Evolutionary conservation across 2,113 vertebrate species (phyloP), one percentile per base, ranked within the genome.

Genomic region (Rhineura floridana): DNA sequence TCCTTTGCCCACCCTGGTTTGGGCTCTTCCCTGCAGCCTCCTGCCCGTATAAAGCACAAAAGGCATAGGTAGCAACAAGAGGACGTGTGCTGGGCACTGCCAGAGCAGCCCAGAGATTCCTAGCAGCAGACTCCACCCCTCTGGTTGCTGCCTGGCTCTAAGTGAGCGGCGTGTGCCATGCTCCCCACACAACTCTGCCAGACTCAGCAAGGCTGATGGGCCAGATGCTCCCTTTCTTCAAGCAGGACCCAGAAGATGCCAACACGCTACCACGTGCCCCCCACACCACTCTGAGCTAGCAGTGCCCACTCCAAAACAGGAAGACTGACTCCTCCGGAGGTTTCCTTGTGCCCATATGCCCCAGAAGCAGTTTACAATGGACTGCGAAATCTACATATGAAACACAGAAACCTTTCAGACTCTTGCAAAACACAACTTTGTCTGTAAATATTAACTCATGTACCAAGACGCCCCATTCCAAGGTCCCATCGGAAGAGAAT

Each of bases 401-500:
- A 15, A 12, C 1, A 23, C 7, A 5, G 46, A 13, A n/a, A 30
- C 55, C 44, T 63, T 4, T 9, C 67, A 39, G 13, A 5, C 17
- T 59, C 55, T 39, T 28, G 52, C 44, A 7, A 33, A 39, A 88
- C 70, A 46, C 11, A 9, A 73, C 9, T n/a, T 6, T 0, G 13
- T 1, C n/a, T 88, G 21, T 88, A 88, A 88, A 88, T 70, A 88
- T 88, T 88, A 88, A 88, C 87, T 50, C 33, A 6, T 12, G 11
- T 42, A 9, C 80, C 28, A 9, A 70, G 44, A 65, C 28, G 44
- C 62, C 62, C 42, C 44, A 50, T 77, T 88, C 87, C 87, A 83
- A 88, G 59, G 80, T 39, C 81, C 63, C 72, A 21, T 44, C 2
- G 30, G 23, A 5, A 30, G 25, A 46, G 52, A 30, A 12, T 42